These are phyloP conservation scores for Micrasema longulum DNA, from an alignment of 1,140 invertebrate species.

Conservation along the genomic window DNA sequence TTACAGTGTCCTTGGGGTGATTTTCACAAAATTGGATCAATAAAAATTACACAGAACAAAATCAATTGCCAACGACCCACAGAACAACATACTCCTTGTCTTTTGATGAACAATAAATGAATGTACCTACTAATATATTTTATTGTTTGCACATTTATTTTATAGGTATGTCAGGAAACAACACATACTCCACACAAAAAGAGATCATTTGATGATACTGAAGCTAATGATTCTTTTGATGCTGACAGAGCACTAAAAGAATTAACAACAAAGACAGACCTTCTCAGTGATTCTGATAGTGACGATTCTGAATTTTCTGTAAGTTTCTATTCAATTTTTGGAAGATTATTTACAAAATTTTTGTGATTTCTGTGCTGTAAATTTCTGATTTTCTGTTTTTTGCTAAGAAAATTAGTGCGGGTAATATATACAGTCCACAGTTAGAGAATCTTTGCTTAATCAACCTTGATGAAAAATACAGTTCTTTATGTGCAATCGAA, in stretches of 20 bases:
- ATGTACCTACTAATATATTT: too few species aligned
- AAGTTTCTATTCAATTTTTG: constrained; percentile 7
- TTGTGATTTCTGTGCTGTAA: not conserved
- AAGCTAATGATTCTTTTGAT: constrained; percentile 19
- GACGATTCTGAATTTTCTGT: constrained; percentile 48
- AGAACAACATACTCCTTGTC: too few species aligned
- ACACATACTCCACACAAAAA: not conserved
- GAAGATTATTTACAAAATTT: constrained; percentile 13
- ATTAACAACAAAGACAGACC: constrained; percentile 31
- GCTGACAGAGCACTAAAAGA: constrained; percentile 26
- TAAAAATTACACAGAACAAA: too few species aligned
- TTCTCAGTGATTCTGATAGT: constrained; percentile 32
- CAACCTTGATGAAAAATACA: too few species aligned
- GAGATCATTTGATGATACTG: constrained; percentile 19
- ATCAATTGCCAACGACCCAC: too few species aligned
- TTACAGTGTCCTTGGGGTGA: too few species aligned
- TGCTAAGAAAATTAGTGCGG: not conserved
- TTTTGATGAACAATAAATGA: too few species aligned
- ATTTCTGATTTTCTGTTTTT: not conserved
- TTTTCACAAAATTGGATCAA: too few species aligned
- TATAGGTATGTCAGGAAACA: not conserved
- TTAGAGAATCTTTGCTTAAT: too few species aligned
- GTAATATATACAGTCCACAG: not conserved
- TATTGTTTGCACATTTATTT: too few species aligned
- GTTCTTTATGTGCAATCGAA: too few species aligned